Evolutionary conservation across 1,140 invertebrate species (phyloP), one percentile per base, ranked within the genome.

Genomic region (Lucilia sericata): DNA sequence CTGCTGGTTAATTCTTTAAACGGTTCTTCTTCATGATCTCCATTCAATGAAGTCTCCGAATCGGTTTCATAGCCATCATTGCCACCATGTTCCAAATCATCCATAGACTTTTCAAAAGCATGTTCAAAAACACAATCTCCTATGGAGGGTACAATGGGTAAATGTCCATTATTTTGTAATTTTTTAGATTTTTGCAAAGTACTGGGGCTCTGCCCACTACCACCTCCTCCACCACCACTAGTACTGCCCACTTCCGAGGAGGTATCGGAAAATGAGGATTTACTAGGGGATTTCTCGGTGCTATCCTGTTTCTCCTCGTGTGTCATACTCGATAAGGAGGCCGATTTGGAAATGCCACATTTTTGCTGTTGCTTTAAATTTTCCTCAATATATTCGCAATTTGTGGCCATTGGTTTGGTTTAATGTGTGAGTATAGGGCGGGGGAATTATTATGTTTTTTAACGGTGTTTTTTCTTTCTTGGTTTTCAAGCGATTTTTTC

Each of bases 101-200:
- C 88, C 90, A 91, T 91, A 14, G 90, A 91, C 21, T 87, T 88
- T 74, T 90, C 90, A 47, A 91, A 90, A 65, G 87, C 87, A 65
- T 87, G 86, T 74, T 91, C 90, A 19, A 91, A 91, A 36, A 87
- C 87, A 80, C 90, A 88, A 76, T 85, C 87, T 2, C 84, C 81
- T 34, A 84, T 60, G 4, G 47, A 36, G 25, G 81, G 80, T 10
- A 49, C 21, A 75, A 17, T 34, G 34, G 42, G 78, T 13, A 70
- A 21, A 70, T 19, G 5, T 7, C 65, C 65, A 21, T 70, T 70
- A 25, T 70, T 70, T 12, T 65, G 82, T 12, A 70, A 14, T 60
- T 60, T 60, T 60, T 60, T 70, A 8, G 65, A 70, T 25, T 70
- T 70, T 17, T 51, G 36, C 19, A 80, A 13, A 25, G 82, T 25